phyloP scores from a whole-genome alignment of 2,888 invertebrate species.

The Embidobia sp. region DNA sequence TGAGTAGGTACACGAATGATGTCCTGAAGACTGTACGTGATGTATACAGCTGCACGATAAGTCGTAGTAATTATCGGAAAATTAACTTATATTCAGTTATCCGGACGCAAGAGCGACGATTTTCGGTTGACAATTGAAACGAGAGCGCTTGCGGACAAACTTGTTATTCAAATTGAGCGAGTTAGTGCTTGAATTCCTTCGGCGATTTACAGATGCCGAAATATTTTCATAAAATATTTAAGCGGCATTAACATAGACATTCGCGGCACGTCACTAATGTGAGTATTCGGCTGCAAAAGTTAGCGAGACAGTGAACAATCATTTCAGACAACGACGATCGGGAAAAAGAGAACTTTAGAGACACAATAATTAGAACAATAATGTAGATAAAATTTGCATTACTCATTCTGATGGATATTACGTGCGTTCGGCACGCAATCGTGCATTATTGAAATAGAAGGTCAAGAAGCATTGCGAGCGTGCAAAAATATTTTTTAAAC shows the following conservation, averaged over 20 bases:
- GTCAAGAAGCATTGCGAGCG: too few species aligned
- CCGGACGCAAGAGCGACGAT: too few species aligned
- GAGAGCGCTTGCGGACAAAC: too few species aligned
- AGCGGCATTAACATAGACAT: conserved; percentile 6
- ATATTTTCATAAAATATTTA: conserved; percentile 18
- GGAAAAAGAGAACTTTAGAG: conserved; percentile 9
- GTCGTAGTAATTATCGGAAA: neutral
- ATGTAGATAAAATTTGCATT: conserved; percentile 15
- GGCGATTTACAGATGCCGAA: conserved; percentile 8
- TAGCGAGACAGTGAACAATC: conserved; percentile 12
- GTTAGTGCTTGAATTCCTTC: conserved; percentile 1
- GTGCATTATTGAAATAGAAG: conserved; percentile 6
- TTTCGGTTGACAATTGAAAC: too few species aligned
- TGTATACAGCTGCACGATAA: too few species aligned
- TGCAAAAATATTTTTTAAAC: neutral
- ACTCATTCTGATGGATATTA: conserved; percentile 2
- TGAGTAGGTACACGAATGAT: too few species aligned
- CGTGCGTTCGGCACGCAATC: conserved; percentile 6
- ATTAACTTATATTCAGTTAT: conserved; percentile 1
- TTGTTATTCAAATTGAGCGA: too few species aligned
- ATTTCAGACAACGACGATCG: conserved; percentile 8
- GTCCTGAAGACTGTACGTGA: too few species aligned
- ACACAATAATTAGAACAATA: conserved; percentile 29
- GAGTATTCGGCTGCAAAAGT: conserved; percentile 3
- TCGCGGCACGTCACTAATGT: conserved; percentile 8